Conservation (phyloP, 2,888 invertebrate genomes). For the Heteromyza rotundicornis region DNA sequence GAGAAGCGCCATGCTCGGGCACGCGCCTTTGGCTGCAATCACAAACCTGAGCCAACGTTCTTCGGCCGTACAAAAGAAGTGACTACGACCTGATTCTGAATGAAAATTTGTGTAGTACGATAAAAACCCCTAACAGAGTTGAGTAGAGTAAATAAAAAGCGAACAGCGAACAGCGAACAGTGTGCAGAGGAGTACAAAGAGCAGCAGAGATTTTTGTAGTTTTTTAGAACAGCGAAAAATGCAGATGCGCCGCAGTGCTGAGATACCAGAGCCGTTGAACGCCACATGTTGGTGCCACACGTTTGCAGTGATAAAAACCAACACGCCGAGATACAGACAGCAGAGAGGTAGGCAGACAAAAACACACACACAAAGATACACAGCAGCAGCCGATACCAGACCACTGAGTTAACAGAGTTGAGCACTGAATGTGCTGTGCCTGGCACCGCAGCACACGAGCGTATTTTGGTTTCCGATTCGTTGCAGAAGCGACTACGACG, state of each 20-base stretch:
- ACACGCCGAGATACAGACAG: constrained; percentile 18
- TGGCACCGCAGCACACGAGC: neutral
- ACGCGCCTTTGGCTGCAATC: constrained; percentile 40
- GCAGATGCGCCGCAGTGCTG: constrained; percentile 20
- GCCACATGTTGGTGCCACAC: neutral
- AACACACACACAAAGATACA: too few relatives aligned
- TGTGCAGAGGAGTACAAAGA: too few relatives aligned
- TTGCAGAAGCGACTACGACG: neutral
- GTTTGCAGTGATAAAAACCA: constrained; percentile 14
- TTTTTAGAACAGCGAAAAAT: constrained; percentile 7
- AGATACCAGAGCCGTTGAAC: neutral
- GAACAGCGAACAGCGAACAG: too few relatives aligned
- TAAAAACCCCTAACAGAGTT: neutral
- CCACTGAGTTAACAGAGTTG: constrained; percentile 9
- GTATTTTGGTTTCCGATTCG: constrained; percentile 3
- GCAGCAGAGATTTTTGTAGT: too few relatives aligned
- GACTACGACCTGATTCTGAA: constrained; percentile 19
- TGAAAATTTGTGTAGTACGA: neutral
- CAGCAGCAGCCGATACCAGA: neutral
- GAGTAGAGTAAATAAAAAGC: neutral
- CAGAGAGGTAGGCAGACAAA: neutral
- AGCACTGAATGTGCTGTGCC: neutral
- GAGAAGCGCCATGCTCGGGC: constrained; percentile 29
- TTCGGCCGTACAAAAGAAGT: too few relatives aligned
- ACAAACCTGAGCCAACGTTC: constrained; percentile 28